Conservation (phyloP, 2,797 vertebrate species). For the Micrastur ruficollis region DNA sequence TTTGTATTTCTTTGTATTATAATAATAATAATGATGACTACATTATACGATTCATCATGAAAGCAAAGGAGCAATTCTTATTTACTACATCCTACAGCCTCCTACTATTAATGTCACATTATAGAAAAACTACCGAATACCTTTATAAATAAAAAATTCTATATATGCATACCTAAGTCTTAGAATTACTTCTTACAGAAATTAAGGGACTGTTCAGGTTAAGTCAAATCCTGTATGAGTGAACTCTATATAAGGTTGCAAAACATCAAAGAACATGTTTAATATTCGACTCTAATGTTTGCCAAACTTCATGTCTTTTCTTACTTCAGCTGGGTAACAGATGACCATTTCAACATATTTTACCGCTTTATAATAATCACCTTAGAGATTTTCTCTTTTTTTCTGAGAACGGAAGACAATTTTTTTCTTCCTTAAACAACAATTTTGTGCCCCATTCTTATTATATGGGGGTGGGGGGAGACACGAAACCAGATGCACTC, state of each 20-base stretch:
- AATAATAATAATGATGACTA: background rate
- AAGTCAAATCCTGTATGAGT: background rate
- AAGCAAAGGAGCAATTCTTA: background rate
- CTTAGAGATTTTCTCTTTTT: background rate
- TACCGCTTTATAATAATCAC: background rate
- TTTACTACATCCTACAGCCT: background rate
- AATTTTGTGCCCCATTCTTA: background rate
- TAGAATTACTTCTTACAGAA: background rate
- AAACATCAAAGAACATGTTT: slow-evolving; percentile 18
- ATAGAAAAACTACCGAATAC: background rate
- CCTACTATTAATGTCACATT: background rate
- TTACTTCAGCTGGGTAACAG: slow-evolving; percentile 31
- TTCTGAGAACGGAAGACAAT: background rate
- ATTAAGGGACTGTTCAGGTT: background rate
- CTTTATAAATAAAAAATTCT: background rate
- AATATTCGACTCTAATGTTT: background rate
- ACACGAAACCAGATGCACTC: background rate
- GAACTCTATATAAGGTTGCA: background rate
- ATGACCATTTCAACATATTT: slow-evolving; percentile 10
- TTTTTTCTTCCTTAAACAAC: background rate
- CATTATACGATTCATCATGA: background rate
- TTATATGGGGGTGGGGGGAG: background rate
- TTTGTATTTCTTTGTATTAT: background rate
- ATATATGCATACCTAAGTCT: background rate
- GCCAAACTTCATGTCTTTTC: background rate